Conservation (phyloP, 92 coral and sea anemone species). For the Micromussa lordhowensis region DNA sequence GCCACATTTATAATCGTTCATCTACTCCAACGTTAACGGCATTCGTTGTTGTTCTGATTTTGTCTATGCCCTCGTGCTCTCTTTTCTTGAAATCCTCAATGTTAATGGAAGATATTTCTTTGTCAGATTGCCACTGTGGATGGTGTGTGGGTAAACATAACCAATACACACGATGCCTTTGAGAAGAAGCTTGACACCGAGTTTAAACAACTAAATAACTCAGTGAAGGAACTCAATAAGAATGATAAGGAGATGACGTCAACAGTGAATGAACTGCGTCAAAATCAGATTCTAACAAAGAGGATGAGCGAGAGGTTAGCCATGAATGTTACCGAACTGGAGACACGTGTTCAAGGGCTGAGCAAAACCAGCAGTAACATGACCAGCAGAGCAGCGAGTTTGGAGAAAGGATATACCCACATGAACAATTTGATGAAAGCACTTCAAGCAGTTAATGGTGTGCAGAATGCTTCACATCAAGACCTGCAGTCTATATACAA, state of each 20-base stretch:
- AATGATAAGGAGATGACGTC: neutral
- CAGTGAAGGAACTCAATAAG: neutral
- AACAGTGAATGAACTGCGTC: constrained; percentile 3
- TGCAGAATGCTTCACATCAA: constrained; percentile 25
- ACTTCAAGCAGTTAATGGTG: neutral
- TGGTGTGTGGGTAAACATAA: constrained; percentile 42
- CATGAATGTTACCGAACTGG: constrained; percentile 19
- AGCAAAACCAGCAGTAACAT: neutral
- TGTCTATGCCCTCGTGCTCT: neutral
- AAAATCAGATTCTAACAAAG: neutral
- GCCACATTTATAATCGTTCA: too few species aligned
- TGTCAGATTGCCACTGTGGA: constrained; percentile 21
- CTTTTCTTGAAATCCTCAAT: neutral
- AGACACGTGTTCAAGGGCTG: constrained; percentile 18
- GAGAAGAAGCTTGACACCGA: constrained; percentile 23
- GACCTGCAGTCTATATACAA: neutral
- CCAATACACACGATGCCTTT: neutral
- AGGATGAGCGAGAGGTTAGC: constrained; percentile 4
- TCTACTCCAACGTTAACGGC: too few species aligned
- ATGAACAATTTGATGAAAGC: constrained; percentile 22
- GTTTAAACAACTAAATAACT: constrained; percentile 14
- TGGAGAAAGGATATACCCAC: constrained; percentile 24
- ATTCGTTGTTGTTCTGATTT: too few species aligned
- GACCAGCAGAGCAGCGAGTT: neutral
- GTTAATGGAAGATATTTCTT: neutral